Evolutionary conservation across 2,888 invertebrate genomes (phyloP).

Genomic region (Arctia plantaginis): DNA sequence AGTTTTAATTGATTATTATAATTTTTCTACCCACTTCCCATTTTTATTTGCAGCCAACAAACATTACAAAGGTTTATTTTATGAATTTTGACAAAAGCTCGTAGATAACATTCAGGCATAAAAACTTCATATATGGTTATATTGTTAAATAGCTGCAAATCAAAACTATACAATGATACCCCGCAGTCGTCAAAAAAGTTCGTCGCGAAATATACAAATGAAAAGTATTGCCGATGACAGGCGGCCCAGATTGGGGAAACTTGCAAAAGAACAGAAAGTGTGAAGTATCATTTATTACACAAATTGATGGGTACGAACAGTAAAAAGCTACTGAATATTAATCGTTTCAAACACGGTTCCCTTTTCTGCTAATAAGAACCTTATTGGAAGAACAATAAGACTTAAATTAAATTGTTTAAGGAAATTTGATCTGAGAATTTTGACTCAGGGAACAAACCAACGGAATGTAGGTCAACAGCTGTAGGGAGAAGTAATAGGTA

Average conservation of each 20-base stretch:
- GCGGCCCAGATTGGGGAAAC: slow-evolving; percentile 31
- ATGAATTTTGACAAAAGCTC: too few relatives aligned
- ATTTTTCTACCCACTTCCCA: neutral
- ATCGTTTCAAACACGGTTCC: slow-evolving; percentile 44
- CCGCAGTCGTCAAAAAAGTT: neutral
- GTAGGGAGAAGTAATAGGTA: slow-evolving; percentile 59
- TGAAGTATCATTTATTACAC: slow-evolving; percentile 58
- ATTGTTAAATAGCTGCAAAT: neutral
- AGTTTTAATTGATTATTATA: neutral
- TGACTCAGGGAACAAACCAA: slow-evolving; percentile 46
- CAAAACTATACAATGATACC: slow-evolving; percentile 2
- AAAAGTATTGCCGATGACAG: slow-evolving; percentile 28
- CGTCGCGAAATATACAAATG: slow-evolving; percentile 28
- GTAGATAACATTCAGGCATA: neutral
- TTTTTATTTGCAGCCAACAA: neutral
- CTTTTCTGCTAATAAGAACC: slow-evolving; percentile 47
- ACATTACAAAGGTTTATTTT: neutral
- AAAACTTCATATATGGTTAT: neutral
- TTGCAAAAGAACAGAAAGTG: slow-evolving; percentile 47
- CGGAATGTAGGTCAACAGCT: slow-evolving; percentile 68
- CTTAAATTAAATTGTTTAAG: slow-evolving; percentile 53
- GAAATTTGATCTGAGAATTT: slow-evolving; percentile 54
- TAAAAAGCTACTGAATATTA: slow-evolving; percentile 63
- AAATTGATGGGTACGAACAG: slow-evolving; percentile 63
- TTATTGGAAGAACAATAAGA: slow-evolving; percentile 54